These are phyloP conservation scores for Bubo bubo DNA, from an alignment of 2,113 vertebrate genomes.

Conservation along the genomic window DNA sequence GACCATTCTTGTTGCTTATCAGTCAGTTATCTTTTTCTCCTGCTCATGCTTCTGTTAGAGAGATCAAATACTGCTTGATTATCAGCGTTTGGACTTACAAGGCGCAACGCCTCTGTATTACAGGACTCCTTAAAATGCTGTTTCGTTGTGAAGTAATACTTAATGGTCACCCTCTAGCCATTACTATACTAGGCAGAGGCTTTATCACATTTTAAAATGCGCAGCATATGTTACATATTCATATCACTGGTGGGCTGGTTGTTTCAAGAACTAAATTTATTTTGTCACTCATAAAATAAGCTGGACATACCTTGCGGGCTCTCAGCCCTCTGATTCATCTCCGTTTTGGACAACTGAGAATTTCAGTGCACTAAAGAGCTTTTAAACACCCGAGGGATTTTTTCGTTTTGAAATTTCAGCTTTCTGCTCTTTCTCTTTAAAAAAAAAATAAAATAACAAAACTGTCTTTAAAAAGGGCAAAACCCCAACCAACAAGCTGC, in stretches of 20 bases:
- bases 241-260: background rate
- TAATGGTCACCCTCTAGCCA: background rate
- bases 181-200: background rate
- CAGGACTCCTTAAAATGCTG: background rate
- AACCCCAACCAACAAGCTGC: background rate
- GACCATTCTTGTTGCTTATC: background rate
- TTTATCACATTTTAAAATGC: background rate
- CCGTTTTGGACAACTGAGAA: background rate
- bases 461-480: background rate
- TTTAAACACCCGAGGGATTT: background rate
- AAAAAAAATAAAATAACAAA: background rate
- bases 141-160: background rate
- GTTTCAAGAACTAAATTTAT: background rate
- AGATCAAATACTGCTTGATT: background rate
- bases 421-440: background rate
- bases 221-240: background rate
- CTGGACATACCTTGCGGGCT: background rate
- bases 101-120: background rate
- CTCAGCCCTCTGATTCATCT: background rate
- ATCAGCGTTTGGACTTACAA: accelerated
- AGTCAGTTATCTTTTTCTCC: background rate
- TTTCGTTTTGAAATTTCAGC: background rate
- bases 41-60: background rate
- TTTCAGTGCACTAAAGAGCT: background rate
- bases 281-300: background rate